phyloP scores from a whole-genome alignment of 2,113 vertebrate species.

The Myrmecobius fasciatus region DNA sequence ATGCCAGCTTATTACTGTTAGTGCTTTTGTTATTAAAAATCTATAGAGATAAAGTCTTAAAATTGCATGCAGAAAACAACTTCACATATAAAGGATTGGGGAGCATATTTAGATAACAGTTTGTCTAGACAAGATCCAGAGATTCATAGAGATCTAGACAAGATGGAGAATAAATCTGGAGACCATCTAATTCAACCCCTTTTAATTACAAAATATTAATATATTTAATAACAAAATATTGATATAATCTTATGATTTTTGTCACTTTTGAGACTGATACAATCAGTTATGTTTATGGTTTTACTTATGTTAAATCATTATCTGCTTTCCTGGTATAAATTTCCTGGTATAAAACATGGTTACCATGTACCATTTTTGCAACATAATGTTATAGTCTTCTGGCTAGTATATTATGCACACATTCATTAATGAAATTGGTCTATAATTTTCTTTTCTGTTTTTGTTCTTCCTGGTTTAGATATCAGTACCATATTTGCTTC shows the following conservation, averaged over 20 bases:
- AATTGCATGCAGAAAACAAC: too few species aligned
- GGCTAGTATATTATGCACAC: neutral
- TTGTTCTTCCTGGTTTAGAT: neutral
- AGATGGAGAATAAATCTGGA: too few species aligned
- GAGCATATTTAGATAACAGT: too few species aligned
- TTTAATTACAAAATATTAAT: too few species aligned
- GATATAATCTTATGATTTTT: neutral
- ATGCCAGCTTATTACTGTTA: too few species aligned
- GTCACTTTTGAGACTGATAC: neutral
- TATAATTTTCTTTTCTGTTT: neutral
- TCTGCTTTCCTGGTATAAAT: neutral
- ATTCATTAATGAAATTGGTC: neutral
- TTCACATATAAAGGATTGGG: too few species aligned
- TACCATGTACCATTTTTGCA: neutral
- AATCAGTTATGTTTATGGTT: neutral
- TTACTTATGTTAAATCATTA: neutral
- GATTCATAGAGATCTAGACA: too few species aligned
- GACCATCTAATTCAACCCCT: too few species aligned
- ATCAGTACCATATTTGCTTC: neutral
- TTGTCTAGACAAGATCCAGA: too few species aligned
- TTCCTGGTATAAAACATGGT: neutral
- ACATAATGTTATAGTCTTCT: neutral
- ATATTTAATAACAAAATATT: too few species aligned
- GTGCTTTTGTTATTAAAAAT: too few species aligned
- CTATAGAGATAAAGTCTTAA: too few species aligned